Evolutionary conservation across 2,797 vertebrate species (phyloP), one percentile per base, ranked within the genome.

Genomic region (Miichthys miiuy): DNA sequence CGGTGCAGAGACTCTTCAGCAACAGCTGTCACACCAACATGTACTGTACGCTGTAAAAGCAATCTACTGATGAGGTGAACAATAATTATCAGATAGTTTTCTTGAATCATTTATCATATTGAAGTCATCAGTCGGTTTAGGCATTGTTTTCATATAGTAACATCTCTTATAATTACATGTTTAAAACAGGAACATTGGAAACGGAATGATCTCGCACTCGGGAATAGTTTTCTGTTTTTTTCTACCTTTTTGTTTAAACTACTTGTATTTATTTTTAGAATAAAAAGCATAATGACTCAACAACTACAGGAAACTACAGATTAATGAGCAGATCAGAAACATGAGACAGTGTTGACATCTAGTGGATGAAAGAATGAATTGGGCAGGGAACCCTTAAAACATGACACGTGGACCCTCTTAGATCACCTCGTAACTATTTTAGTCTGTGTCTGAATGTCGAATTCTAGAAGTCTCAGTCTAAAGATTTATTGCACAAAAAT

Each of bases 281-380:
- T 44, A 12, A 44, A 18, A 44, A 0, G 2, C 1, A 23, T 3
- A 20, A 23, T 23, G 20, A 2, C 57, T 21, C 12, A 38, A 38
- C 34, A 38, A 9, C 34, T 38, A 2, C 34, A 38, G 34, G 34
- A 38, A 38, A 38, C 20, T 18, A 17, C n/a, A n/a, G 16, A 46
- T 21, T 27, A 0, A 67, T 73, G 23, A 55, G 20, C 1, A 23
- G 16, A 58, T 21, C 30, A 81, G 48, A 51, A 51, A 58, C 30
- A 44, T 46, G 12, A 72, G 21, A 71, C 38, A 74, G 65, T 74
- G 50, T 5, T 58, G 90, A 75, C 90, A 92, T 93, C 91, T 90
- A 86, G 88, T 84, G 90, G 90, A 78, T 11, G 16, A 70, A 70
- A 23, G 2, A 75, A 38, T 52, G 0, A 66, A 72, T 6, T 73